These are phyloP conservation scores for Halichoeres trimaculatus DNA, from an alignment of 2,113 vertebrate genomes.

Conservation along the genomic window DNA sequence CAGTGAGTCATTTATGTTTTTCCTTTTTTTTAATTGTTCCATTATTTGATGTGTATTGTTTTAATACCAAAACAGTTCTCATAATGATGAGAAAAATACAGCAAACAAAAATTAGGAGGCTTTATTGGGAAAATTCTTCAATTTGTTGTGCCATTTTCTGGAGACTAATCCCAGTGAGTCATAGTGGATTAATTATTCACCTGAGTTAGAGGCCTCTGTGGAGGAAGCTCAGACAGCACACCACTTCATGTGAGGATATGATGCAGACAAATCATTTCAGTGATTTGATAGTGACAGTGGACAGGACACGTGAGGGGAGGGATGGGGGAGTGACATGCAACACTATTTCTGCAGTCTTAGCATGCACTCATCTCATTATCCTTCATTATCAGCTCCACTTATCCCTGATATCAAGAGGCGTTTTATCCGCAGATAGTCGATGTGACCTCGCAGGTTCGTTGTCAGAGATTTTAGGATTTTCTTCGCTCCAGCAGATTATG, in stretches of 20 bases:
- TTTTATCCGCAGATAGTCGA: not conserved
- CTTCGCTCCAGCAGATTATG: not conserved
- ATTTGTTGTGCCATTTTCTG: no score
- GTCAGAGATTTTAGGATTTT: not conserved
- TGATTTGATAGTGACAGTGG: not conserved
- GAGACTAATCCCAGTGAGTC: no score
- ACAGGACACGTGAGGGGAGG: not conserved
- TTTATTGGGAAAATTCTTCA: no score
- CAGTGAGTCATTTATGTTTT: no score
- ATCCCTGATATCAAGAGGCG: not conserved
- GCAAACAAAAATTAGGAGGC: no score
- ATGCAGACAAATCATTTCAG: not conserved
- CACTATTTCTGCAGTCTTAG: no score
- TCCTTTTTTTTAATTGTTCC: no score
- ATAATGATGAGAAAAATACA: no score
- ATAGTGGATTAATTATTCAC: no score
- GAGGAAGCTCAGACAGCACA: not conserved
- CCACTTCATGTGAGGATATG: not conserved
- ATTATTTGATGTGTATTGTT: no score
- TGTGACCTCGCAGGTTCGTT: not conserved
- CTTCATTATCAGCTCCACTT: not conserved
- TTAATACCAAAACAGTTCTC: no score
- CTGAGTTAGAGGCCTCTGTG: not conserved
- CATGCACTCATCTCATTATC: not conserved
- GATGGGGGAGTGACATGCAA: not conserved